Percentiles rank a stretch among this genome's conserved stretches.
These are phyloP conservation scores for Megaceryle maxima DNA, from an alignment of 2,113 vertebrate genomes.

Conservation along the genomic window DNA sequence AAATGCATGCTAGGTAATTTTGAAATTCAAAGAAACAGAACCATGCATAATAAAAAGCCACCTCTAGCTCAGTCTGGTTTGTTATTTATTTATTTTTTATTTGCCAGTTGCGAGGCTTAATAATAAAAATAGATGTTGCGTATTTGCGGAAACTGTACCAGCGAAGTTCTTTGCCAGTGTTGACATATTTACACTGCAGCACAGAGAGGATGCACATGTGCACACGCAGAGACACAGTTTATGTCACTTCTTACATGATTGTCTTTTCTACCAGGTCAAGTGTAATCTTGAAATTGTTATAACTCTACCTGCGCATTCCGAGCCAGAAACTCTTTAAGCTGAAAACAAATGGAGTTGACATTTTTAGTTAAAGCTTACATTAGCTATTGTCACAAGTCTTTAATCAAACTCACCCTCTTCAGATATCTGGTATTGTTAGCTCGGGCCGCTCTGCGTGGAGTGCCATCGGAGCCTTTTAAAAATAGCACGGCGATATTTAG, in stretches of 20 bases:
- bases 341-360: conserved; percentile 68
- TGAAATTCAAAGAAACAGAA: conserved; percentile 75
- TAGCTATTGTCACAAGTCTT: conserved; percentile 59
- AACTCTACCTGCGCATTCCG: conserved; percentile 34
- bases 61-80: conserved; percentile 43
- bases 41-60: conserved; percentile 70
- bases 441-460: not conserved
- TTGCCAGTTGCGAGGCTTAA: conserved; percentile 57
- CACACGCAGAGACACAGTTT: not conserved
- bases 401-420: conserved; percentile 52
- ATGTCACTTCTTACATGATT: conserved; percentile 45
- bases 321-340: conserved; percentile 52
- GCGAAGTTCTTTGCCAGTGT: not conserved
- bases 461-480: conserved; percentile 60
- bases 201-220: not conserved
- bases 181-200: not conserved
- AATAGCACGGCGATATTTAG: conserved; percentile 71
- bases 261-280: conserved; percentile 47
- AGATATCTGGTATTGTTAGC: conserved; percentile 34
- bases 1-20: conserved; percentile 73
- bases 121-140: conserved; percentile 63
- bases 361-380: conserved; percentile 69
- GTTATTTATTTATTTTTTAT: not conserved
- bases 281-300: conserved; percentile 64
- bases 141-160: conserved; percentile 43